Conservation (phyloP, 2,888 invertebrate genomes). For the Carpatolechia fugitivella region DNA sequence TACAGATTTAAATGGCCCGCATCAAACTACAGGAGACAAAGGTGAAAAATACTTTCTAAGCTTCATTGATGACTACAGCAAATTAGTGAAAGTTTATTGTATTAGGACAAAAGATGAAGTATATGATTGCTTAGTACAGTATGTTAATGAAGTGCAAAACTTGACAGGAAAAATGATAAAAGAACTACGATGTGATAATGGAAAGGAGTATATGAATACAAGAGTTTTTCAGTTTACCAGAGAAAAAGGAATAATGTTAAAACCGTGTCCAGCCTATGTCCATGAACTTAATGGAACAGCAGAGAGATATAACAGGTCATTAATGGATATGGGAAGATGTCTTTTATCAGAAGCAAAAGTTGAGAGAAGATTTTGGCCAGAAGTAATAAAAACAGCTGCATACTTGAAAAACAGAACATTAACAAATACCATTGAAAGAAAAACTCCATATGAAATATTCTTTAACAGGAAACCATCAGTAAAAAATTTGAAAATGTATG, state of each 20-base stretch:
- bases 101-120: constrained; percentile 28
- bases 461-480: constrained; percentile 28
- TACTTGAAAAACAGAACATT: constrained; percentile 34
- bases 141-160: constrained; percentile 27
- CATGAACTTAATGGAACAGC: constrained; percentile 35
- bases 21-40: constrained; percentile 26
- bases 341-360: constrained; percentile 29
- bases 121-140: constrained; percentile 25
- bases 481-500: constrained; percentile 30
- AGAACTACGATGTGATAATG: constrained; percentile 31
- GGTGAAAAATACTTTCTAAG: constrained; percentile 33
- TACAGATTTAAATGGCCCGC: constrained; percentile 33
- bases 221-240: constrained; percentile 28
- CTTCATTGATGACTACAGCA: constrained; percentile 34
- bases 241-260: constrained; percentile 29
- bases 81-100: constrained; percentile 26
- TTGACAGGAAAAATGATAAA: constrained; percentile 26
- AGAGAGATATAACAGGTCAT: constrained; percentile 31
- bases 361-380: constrained; percentile 29
- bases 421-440: constrained; percentile 31
- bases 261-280: constrained; percentile 31
- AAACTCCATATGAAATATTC: constrained; percentile 34
- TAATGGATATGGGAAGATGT: constrained; percentile 31
- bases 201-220: constrained; percentile 29
- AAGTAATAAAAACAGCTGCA: constrained; percentile 32